phyloP scores from a whole-genome alignment of 2,888 invertebrate species.

The Tipula helvola region DNA sequence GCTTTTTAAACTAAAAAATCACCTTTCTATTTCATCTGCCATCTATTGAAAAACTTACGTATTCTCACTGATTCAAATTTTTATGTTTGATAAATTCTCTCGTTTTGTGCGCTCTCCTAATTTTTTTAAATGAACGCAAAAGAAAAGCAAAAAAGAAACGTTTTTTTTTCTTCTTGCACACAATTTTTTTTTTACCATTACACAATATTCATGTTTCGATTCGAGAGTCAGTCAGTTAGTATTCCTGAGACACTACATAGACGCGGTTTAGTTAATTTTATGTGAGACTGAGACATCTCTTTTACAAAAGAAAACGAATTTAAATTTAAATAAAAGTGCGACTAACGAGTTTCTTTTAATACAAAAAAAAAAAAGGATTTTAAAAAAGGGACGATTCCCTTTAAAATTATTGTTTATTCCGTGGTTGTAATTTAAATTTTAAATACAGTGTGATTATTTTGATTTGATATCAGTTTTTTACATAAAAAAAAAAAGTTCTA shows the following conservation, averaged over 20 bases:
- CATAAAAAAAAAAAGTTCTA: background rate
- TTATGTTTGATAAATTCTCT: background rate
- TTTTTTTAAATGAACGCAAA: background rate
- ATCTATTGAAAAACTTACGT: background rate
- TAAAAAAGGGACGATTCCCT: background rate
- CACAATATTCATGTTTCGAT: background rate
- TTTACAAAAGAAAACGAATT: background rate
- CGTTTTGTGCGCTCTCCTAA: background rate
- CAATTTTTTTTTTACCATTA: background rate
- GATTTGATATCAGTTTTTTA: background rate
- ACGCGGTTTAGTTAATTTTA: background rate
- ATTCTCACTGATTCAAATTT: background rate
- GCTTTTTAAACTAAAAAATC: background rate
- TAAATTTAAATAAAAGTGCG: background rate
- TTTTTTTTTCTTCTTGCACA: background rate
- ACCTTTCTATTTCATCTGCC: background rate
- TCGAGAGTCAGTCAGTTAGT: background rate
- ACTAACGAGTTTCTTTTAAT: background rate
- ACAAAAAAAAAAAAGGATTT: background rate
- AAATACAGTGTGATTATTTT: background rate
- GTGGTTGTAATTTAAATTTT: background rate
- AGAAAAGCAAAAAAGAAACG: background rate
- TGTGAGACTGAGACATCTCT: background rate
- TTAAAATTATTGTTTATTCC: background rate
- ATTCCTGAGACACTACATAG: background rate